Evolutionary conservation across 2,113 vertebrate species (phyloP).

Genomic region (Otocyon megalotis): DNA sequence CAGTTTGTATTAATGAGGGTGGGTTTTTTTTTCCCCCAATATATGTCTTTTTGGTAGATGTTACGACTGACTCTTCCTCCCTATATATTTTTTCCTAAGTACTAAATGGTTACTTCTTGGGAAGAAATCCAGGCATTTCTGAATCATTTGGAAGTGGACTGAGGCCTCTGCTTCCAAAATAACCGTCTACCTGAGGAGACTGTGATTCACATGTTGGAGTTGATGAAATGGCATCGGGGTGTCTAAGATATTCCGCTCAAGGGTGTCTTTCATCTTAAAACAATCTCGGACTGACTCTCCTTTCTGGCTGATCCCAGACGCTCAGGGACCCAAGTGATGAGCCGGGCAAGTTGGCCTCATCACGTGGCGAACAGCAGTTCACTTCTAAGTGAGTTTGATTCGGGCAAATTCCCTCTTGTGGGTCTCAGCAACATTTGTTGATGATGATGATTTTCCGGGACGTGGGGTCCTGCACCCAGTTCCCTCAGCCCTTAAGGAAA

Average conservation of each 20-base stretch:
- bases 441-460: not conserved
- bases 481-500: not conserved
- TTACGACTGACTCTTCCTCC: not conserved
- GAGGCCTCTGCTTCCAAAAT: constrained; percentile 65
- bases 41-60: not conserved
- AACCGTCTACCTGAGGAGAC: constrained; percentile 69
- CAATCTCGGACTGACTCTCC: not conserved
- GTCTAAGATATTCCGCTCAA: constrained; percentile 63
- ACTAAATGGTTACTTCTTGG: constrained; percentile 29
- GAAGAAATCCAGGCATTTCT: constrained; percentile 69
- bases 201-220: constrained; percentile 79
- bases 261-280: constrained; percentile 4
- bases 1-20: not conserved
- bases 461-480: not conserved
- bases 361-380: not conserved
- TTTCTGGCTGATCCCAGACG: not conserved
- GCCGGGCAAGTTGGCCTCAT: not conserved
- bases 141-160: constrained; percentile 72
- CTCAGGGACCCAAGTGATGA: not conserved
- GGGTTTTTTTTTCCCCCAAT: not conserved
- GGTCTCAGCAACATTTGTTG: not conserved
- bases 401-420: not conserved
- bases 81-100: constrained; percentile 31
- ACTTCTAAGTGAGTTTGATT: not conserved
- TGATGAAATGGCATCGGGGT: constrained; percentile 74